A percentile compares a stretch with the other conserved stretches of the same genome.
Evolutionary conservation across 2,113 vertebrate species (phyloP).

Genomic region (Edolisoma coerulescens): DNA sequence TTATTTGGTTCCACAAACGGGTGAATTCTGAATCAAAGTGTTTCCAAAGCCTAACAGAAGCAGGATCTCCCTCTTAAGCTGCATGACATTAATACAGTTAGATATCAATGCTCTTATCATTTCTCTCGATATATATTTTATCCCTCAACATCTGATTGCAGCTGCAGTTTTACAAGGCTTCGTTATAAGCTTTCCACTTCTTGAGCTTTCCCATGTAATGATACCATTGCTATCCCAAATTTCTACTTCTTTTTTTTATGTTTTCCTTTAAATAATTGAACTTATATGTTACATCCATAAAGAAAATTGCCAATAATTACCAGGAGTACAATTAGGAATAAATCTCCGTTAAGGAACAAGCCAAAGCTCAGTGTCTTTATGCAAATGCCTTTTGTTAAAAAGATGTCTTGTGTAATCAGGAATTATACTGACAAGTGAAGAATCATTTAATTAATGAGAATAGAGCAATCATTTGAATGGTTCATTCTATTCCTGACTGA

Average conservation of each 20-base stretch:
- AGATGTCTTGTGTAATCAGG: conserved; percentile 45
- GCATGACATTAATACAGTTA: background rate
- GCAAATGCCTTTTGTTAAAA: conserved; percentile 38
- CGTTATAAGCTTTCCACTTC: background rate
- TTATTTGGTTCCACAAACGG: background rate
- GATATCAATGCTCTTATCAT: background rate
- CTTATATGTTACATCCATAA: background rate
- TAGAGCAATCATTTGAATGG: conserved; percentile 17
- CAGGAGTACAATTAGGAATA: conserved; percentile 27
- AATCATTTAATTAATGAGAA: conserved; percentile 61
- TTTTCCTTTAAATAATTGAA: conserved; percentile 27
- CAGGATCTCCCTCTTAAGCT: background rate
- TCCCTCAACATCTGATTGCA: background rate
- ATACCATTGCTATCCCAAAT: background rate
- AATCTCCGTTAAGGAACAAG: conserved; percentile 32
- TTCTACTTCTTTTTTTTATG: background rate
- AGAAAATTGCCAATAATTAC: conserved; percentile 37
- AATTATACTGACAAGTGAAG: conserved; percentile 59
- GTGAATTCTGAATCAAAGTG: background rate
- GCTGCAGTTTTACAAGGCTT: background rate
- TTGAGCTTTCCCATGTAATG: background rate
- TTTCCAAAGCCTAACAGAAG: background rate
- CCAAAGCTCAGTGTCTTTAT: conserved; percentile 31
- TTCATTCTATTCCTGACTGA: background rate
- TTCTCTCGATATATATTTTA: background rate